Percentiles rank a stretch among this genome's conserved stretches.
Conservation (phyloP, 2,113 vertebrate species). For the Tauraco erythrolophus region DNA sequence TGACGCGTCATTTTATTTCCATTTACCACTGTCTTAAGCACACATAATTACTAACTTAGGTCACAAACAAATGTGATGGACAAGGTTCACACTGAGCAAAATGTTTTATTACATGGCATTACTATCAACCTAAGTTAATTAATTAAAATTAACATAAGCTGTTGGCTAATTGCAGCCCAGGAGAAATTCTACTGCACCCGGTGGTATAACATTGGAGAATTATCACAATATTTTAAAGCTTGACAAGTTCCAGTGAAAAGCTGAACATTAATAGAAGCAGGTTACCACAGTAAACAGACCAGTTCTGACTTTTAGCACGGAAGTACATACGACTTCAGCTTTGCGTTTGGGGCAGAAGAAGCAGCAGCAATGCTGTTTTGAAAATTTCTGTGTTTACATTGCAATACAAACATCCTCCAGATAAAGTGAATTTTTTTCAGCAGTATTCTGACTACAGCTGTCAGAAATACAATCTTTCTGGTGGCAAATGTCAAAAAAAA, state of each 20-base stretch:
- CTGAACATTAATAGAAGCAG: slow-evolving; percentile 12
- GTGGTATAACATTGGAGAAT: slow-evolving; percentile 53
- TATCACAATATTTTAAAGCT: slow-evolving; percentile 68
- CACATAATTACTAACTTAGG: slow-evolving; percentile 70
- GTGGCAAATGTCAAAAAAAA: background rate
- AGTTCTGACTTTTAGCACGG: background rate
- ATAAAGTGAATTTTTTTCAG: background rate
- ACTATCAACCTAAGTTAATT: slow-evolving; percentile 63
- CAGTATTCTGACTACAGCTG: background rate
- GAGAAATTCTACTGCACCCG: slow-evolving; percentile 70
- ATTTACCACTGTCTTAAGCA: slow-evolving; percentile 66
- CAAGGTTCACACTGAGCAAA: slow-evolving; percentile 68
- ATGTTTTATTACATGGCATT: slow-evolving; percentile 63
- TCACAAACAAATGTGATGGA: slow-evolving; percentile 67
- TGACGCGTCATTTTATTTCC: slow-evolving; percentile 66
- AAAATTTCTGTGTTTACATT: background rate
- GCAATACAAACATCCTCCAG: background rate
- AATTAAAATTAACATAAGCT: slow-evolving; percentile 74
- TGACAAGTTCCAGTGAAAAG: slow-evolving; percentile 62
- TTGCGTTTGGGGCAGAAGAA: background rate
- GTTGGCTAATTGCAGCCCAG: slow-evolving; percentile 71
- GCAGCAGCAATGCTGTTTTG: background rate
- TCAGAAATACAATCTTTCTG: background rate
- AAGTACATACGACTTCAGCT: background rate
- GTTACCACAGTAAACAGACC: slow-evolving; percentile 31